These are phyloP conservation scores for Mesocentrotus franciscanus DNA, from an alignment of 53 echinoderm and acorn worm genomes.

Conservation along the genomic window DNA sequence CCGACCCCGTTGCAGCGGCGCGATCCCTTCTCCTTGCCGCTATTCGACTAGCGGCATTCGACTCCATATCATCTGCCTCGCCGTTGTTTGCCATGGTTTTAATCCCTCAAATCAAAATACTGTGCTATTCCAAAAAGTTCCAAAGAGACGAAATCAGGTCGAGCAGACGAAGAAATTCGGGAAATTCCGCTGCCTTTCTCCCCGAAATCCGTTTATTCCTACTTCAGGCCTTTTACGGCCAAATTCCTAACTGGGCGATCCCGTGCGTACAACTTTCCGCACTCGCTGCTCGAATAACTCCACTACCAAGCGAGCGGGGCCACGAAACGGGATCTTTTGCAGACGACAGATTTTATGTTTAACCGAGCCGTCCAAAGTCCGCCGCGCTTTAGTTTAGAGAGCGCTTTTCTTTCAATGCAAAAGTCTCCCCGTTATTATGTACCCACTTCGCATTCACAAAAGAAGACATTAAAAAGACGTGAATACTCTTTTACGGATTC, in stretches of 20 bases:
- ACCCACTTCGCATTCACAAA: neutral
- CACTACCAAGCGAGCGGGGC: neutral
- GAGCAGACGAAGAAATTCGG: conserved; percentile 8
- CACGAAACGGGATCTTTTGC: neutral
- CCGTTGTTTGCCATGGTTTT: conserved; percentile 54
- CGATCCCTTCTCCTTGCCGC: conserved; percentile 55
- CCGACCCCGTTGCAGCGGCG: conserved; percentile 52
- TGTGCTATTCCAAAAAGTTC: conserved; percentile 38
- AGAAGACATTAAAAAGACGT: neutral
- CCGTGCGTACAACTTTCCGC: conserved; percentile 34
- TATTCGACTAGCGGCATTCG: conserved; percentile 33
- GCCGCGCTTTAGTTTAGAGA: neutral
- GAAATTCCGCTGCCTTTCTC: conserved; percentile 41
- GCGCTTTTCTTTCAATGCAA: neutral
- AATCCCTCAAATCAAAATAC: conserved; percentile 35
- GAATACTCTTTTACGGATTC: neutral
- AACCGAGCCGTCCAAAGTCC: conserved; percentile 10
- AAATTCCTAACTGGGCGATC: conserved; percentile 46
- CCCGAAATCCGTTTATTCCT: conserved; percentile 38
- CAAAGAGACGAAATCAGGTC: conserved; percentile 45
- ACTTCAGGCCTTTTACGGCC: conserved; percentile 43
- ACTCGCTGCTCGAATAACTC: conserved; percentile 21
- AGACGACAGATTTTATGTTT: neutral
- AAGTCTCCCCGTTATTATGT: neutral
- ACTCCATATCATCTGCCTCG: conserved; percentile 60